Evolutionary conservation across 2,797 vertebrate species (phyloP).

Genomic region (Decapterus maruadsi): DNA sequence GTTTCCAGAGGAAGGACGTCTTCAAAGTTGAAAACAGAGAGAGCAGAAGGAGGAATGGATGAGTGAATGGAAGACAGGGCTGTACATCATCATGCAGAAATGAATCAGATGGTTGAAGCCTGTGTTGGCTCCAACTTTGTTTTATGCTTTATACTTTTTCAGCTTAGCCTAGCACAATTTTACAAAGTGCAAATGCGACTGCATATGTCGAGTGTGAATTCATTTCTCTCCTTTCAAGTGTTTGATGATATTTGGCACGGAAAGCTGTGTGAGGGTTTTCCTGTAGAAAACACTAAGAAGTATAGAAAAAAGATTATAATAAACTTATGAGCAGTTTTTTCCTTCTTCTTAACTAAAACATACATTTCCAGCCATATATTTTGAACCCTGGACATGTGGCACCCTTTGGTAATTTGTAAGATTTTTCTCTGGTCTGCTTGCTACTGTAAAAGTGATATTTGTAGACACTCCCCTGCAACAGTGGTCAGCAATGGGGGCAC

Average conservation of each 20-base stretch:
- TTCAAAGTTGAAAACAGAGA: background rate
- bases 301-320: too few relatives aligned
- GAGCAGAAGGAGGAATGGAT: background rate
- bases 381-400: background rate
- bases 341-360: background rate
- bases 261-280: background rate
- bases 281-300: too few relatives aligned
- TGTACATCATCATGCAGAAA: background rate
- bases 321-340: too few relatives aligned
- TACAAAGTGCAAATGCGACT: background rate
- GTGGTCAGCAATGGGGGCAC: background rate
- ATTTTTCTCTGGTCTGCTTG: background rate
- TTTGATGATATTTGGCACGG: background rate
- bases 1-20: background rate
- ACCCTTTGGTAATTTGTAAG: background rate
- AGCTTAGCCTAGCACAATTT: background rate
- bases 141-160: background rate
- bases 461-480: background rate
- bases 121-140: background rate
- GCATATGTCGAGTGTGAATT: background rate
- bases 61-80: background rate
- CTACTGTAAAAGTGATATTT: slow-evolving; percentile 1
- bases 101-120: background rate
- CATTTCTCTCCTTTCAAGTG: background rate
- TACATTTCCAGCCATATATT: background rate